These are phyloP conservation scores for Trichogramma evanescens DNA, from an alignment of 2,888 invertebrate species.

Conservation along the genomic window DNA sequence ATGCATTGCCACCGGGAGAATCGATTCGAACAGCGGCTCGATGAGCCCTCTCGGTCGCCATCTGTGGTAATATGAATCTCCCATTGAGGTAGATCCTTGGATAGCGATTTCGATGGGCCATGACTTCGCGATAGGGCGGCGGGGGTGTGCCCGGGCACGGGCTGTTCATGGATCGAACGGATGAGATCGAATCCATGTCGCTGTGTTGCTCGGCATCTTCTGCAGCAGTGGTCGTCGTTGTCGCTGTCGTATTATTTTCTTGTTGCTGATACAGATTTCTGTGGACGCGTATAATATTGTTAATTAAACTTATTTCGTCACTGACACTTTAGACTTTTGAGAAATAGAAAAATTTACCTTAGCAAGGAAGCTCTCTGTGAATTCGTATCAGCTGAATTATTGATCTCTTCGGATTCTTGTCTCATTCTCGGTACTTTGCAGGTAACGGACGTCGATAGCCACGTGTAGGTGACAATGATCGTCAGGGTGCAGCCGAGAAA, in stretches of 20 bases:
- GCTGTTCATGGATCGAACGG: slow-evolving; percentile 18
- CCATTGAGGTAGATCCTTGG: slow-evolving; percentile 8
- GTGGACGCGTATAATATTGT: neutral
- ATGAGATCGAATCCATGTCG: neutral
- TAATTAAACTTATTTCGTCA: neutral
- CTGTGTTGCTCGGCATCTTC: neutral
- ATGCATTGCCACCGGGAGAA: no score
- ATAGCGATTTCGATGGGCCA: slow-evolving; percentile 30
- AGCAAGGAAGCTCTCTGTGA: slow-evolving; percentile 33
- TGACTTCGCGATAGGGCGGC: slow-evolving; percentile 41
- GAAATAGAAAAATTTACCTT: slow-evolving; percentile 1
- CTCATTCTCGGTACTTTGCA: slow-evolving; percentile 25
- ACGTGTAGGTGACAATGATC: slow-evolving; percentile 33
- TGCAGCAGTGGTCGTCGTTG: no score
- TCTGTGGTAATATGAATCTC: neutral
- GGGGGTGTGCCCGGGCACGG: slow-evolving; percentile 41
- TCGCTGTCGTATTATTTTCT: slow-evolving; percentile 1
- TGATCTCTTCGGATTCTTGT: slow-evolving; percentile 10
- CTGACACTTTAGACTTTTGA: neutral
- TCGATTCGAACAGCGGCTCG: no score
- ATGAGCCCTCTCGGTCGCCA: no score
- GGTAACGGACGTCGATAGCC: slow-evolving; percentile 27
- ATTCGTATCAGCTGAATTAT: slow-evolving; percentile 15
- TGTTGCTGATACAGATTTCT: slow-evolving; percentile 13
- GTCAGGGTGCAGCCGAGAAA: slow-evolving; percentile 32